phyloP scores from a whole-genome alignment of 2,797 vertebrate species.

The Ceyx erithaca region DNA sequence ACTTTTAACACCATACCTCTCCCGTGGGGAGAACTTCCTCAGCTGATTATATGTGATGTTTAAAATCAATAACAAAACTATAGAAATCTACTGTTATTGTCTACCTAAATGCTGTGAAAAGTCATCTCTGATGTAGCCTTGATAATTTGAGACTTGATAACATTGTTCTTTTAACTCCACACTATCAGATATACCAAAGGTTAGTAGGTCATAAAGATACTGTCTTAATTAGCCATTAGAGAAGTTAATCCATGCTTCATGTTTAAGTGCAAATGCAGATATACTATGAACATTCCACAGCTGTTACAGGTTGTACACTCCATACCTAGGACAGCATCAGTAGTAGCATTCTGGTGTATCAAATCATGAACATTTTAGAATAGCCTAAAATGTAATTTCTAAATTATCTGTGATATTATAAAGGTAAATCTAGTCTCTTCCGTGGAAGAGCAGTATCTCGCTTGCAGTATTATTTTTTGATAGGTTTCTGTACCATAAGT shows the following conservation, averaged over 20 bases:
- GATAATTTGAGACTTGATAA: background rate
- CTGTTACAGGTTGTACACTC: background rate
- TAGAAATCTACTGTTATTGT: background rate
- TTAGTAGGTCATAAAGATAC: background rate
- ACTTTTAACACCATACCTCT: background rate
- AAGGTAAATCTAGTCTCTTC: background rate
- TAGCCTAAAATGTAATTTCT: background rate
- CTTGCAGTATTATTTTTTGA: background rate
- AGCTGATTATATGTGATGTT: background rate
- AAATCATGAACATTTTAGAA: background rate
- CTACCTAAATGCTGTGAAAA: background rate
- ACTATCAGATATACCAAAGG: background rate
- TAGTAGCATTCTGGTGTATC: background rate
- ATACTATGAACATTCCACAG: background rate
- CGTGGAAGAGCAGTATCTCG: background rate
- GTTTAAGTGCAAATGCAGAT: background rate
- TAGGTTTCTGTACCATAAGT: background rate
- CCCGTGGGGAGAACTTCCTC: background rate
- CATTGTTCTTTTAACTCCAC: background rate
- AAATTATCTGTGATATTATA: background rate
- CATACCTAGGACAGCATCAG: background rate
- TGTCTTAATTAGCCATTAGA: background rate
- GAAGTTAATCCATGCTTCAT: background rate
- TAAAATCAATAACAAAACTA: background rate
- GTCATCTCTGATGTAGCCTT: background rate